A percentile compares a stretch with the other conserved stretches of the same genome.
These are phyloP conservation scores for Antitype chi DNA, from an alignment of 2,888 invertebrate species.

Conservation along the genomic window DNA sequence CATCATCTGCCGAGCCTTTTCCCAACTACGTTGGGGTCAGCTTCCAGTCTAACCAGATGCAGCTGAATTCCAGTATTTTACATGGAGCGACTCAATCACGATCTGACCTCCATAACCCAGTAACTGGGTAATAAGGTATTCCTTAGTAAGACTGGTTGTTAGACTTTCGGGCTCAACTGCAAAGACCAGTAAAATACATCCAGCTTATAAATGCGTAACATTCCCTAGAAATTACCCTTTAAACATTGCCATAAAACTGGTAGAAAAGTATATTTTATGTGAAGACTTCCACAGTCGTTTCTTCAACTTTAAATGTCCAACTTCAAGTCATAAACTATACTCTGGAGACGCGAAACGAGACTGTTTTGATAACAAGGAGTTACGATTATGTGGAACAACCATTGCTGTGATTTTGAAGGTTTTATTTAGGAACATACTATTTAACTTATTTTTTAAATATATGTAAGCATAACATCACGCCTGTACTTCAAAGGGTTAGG, in stretches of 20 bases:
- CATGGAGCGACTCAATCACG: too few relatives aligned
- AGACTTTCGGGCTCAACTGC: too few relatives aligned
- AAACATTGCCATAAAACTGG: constrained; percentile 10
- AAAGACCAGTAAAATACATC: constrained; percentile 9
- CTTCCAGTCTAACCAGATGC: too few relatives aligned
- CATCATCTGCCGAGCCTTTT: too few relatives aligned
- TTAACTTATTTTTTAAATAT: not conserved
- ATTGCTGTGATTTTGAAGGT: not conserved
- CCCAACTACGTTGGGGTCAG: too few relatives aligned
- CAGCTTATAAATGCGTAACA: not conserved
- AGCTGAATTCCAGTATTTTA: too few relatives aligned
- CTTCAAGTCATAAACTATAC: constrained; percentile 39
- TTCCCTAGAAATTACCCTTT: constrained; percentile 3
- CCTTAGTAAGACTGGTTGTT: too few relatives aligned
- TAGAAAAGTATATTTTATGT: constrained; percentile 28
- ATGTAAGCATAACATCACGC: too few relatives aligned
- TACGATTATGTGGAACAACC: not conserved
- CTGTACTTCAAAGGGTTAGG: too few relatives aligned
- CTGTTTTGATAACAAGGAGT: constrained; percentile 28
- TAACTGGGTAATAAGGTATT: too few relatives aligned
- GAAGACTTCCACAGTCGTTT: constrained; percentile 21
- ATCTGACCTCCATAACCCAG: too few relatives aligned
- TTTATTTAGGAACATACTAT: not conserved
- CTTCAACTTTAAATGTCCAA: constrained; percentile 47
- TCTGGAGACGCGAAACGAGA: constrained; percentile 13